Evolutionary conservation across 2,113 vertebrate genomes (phyloP).

Genomic region (Elephantulus edwardii): DNA sequence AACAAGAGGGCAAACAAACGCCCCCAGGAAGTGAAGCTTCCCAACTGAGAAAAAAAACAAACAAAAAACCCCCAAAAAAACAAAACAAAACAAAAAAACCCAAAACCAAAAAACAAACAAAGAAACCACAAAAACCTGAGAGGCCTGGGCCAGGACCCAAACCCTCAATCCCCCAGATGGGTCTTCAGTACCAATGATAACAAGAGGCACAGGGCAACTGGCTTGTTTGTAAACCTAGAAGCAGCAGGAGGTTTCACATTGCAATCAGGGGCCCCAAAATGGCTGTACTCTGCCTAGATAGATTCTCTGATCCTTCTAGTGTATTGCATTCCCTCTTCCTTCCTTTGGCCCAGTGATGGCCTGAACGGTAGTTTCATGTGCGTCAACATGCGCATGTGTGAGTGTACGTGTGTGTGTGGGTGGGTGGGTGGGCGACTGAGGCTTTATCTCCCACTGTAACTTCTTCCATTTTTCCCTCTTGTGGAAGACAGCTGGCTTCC

Average conservation of each 20-base stretch:
- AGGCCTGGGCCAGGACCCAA: neutral
- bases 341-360: constrained; percentile 66
- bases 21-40: constrained; percentile 28
- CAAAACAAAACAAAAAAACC: too few relatives aligned
- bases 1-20: constrained; percentile 58
- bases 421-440: constrained; percentile 64
- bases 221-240: constrained; percentile 75
- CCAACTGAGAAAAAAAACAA: constrained; percentile 43
- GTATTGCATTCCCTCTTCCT: neutral
- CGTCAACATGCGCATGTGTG: constrained; percentile 47
- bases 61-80: too few relatives aligned
- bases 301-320: neutral
- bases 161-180: constrained; percentile 44
- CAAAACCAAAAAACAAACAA: too few relatives aligned
- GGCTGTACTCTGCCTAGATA: constrained; percentile 9
- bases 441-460: constrained; percentile 70
- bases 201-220: constrained; percentile 57
- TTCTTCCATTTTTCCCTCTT: constrained; percentile 64
- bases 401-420: constrained; percentile 75
- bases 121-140: too few relatives aligned
- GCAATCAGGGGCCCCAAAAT: constrained; percentile 71
- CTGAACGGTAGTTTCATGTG: constrained; percentile 61
- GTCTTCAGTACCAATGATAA: constrained; percentile 63
- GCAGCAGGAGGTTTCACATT: constrained; percentile 78
- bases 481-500: constrained; percentile 68